A percentile compares a stretch with the other conserved stretches of the same genome.
These are phyloP conservation scores for Eugnorisma glareosa DNA, from an alignment of 2,888 invertebrate genomes.

Conservation along the genomic window DNA sequence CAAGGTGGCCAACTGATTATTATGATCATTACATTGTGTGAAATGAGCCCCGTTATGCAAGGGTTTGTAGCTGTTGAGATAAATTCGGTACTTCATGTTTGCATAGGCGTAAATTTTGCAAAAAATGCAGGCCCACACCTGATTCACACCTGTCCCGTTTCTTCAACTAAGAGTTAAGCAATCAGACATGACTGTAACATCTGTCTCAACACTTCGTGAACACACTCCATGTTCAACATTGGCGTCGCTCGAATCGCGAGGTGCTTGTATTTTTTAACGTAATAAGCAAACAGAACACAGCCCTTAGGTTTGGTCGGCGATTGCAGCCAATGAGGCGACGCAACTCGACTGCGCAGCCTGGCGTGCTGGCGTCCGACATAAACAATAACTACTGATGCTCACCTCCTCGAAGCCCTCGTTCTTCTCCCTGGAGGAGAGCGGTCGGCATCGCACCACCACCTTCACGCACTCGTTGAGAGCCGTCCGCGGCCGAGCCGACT, in stretches of 20 bases:
- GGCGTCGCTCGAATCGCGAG: slow-evolving; percentile 19
- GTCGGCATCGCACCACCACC: slow-evolving; percentile 99
- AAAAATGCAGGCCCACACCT: slow-evolving; percentile 63
- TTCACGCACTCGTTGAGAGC: slow-evolving; percentile 96
- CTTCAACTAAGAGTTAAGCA: slow-evolving; percentile 34
- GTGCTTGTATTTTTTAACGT: slow-evolving; percentile 43
- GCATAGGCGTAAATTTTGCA: slow-evolving; percentile 66
- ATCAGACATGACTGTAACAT: slow-evolving; percentile 12
- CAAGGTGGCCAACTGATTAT: slow-evolving; percentile 27
- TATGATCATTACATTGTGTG: slow-evolving; percentile 36
- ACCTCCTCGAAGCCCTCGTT: slow-evolving; percentile 93
- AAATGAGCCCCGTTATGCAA: slow-evolving; percentile 62
- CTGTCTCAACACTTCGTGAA: slow-evolving; percentile 15
- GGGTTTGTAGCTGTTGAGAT: slow-evolving; percentile 30
- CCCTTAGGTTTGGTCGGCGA: slow-evolving; percentile 49
- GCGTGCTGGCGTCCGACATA: slow-evolving; percentile 50
- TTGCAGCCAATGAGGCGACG: slow-evolving; percentile 76
- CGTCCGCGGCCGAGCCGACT: slow-evolving; percentile 88
- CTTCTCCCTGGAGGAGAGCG: slow-evolving; percentile 97
- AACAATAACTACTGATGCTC: slow-evolving; percentile 68
- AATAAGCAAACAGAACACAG: slow-evolving; percentile 51
- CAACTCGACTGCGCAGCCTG: slow-evolving; percentile 79
- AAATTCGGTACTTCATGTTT: slow-evolving; percentile 41
- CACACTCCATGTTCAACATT: slow-evolving; percentile 10
- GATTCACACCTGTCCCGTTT: slow-evolving; percentile 56